phyloP scores from a whole-genome alignment of 2,113 vertebrate genomes.

The Laticauda colubrina region DNA sequence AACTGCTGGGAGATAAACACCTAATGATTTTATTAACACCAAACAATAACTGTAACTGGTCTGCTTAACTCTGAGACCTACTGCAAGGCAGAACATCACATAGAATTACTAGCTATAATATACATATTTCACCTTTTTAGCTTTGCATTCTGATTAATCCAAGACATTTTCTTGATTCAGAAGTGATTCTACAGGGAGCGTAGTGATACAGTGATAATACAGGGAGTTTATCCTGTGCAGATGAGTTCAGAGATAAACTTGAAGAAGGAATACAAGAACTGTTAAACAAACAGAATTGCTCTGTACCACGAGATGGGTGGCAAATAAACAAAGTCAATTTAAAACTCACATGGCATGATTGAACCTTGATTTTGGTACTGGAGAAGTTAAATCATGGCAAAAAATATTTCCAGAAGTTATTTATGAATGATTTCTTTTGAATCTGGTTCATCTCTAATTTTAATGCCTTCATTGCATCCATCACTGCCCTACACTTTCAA shows the following conservation, averaged over 20 bases:
- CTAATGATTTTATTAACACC: neutral
- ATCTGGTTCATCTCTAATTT: neutral
- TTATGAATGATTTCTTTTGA: neutral
- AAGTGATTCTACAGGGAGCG: neutral
- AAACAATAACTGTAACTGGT: neutral
- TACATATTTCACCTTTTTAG: neutral
- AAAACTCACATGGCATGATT: neutral
- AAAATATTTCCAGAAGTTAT: neutral
- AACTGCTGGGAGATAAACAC: neutral
- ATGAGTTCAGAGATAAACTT: neutral
- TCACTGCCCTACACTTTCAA: neutral
- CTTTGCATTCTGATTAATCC: neutral
- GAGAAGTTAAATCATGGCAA: neutral
- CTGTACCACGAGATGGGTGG: neutral
- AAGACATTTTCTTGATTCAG: neutral
- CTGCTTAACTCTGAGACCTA: neutral
- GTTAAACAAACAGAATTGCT: neutral
- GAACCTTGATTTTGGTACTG: neutral
- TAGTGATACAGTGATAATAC: neutral
- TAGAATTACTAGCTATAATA: neutral
- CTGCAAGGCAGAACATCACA: neutral
- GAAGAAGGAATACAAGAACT: neutral
- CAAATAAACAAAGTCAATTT: neutral
- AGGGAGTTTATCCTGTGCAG: neutral
- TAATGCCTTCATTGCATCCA: neutral